Evolutionary conservation across 2,797 vertebrate species (phyloP).

Genomic region (Harpagifer antarcticus): DNA sequence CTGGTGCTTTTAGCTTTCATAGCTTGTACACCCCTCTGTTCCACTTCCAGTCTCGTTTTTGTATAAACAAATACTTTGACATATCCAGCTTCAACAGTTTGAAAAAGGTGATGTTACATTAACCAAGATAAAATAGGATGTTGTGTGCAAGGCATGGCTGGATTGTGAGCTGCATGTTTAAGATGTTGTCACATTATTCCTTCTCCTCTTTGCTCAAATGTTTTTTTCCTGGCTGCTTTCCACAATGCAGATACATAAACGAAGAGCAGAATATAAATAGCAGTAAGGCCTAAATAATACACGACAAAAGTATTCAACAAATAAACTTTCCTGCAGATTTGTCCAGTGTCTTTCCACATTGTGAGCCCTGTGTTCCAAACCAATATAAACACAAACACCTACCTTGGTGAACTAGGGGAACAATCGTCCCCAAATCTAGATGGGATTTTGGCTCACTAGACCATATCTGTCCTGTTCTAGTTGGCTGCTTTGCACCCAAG

Average conservation of each 20-base stretch:
- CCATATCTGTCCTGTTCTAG: constrained; percentile 55
- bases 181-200: constrained; percentile 32
- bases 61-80: constrained; percentile 45
- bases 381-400: constrained; percentile 27
- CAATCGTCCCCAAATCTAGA: constrained; percentile 42
- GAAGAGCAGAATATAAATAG: constrained; percentile 14
- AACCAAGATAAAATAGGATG: constrained; percentile 36
- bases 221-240: constrained; percentile 13
- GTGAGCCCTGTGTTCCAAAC: constrained; percentile 19
- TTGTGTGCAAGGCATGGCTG: constrained; percentile 20
- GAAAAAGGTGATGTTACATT: constrained; percentile 40
- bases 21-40: constrained; percentile 40
- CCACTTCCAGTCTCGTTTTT: constrained; percentile 40
- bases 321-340: constrained; percentile 7
- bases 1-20: constrained; percentile 44
- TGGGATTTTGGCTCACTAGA: constrained; percentile 54
- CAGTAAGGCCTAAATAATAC: constrained; percentile 5
- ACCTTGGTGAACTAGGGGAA: constrained; percentile 36
- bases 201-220: constrained; percentile 1
- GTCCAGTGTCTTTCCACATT: neutral
- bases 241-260: constrained; percentile 22
- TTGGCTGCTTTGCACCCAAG: constrained; percentile 48
- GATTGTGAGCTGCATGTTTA: constrained; percentile 53
- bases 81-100: constrained; percentile 34
- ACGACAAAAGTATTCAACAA: neutral